phyloP scores from a whole-genome alignment of 2,797 vertebrate species.

The Alca torda region DNA sequence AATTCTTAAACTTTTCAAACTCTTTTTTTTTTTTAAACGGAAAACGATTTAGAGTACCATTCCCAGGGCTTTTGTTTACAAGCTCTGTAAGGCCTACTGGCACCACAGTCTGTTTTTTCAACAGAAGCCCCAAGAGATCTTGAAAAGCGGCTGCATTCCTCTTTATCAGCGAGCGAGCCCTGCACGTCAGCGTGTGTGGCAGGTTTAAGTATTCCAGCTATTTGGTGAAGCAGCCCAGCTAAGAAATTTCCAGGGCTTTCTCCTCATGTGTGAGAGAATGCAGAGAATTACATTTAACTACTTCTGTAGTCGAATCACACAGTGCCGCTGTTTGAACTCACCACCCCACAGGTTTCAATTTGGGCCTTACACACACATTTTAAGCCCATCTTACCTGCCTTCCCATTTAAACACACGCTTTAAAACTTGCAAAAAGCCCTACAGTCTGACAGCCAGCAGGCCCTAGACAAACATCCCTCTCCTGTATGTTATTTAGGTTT shows the following conservation, averaged over 20 bases:
- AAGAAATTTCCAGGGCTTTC: background rate
- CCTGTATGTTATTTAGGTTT: background rate
- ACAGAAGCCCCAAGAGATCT: background rate
- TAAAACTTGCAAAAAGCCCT: background rate
- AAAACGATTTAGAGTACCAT: background rate
- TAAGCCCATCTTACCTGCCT: background rate
- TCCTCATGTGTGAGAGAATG: background rate
- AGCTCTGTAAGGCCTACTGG: background rate
- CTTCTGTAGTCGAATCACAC: background rate
- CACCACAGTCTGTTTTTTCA: background rate
- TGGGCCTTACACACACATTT: background rate
- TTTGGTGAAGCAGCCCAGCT: background rate
- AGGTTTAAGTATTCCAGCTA: background rate
- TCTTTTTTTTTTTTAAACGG: background rate
- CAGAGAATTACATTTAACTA: conserved; percentile 18
- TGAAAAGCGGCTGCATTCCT: background rate
- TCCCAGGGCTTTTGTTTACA: background rate
- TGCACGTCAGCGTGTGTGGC: background rate
- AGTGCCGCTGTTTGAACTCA: background rate
- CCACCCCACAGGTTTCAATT: background rate
- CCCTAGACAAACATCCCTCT: background rate
- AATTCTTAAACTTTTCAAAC: background rate
- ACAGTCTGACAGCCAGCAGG: accelerated
- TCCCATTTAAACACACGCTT: background rate
- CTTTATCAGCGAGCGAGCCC: background rate